Conservation (phyloP, 2,888 invertebrate genomes). For the Cheilosia vulpina region DNA sequence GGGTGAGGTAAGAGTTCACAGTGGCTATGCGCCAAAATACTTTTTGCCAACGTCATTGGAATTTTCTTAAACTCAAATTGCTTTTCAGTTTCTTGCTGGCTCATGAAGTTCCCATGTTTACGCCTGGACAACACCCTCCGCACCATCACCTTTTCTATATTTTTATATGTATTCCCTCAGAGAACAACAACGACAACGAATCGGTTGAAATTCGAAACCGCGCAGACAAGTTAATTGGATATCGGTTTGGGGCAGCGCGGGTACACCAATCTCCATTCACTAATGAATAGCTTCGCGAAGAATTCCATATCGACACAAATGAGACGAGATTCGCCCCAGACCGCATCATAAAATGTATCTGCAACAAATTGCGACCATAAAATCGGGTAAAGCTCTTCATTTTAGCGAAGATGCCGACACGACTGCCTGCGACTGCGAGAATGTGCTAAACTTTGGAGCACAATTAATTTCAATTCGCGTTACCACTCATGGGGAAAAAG, state of each 20-base stretch:
- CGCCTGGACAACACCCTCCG: constrained; percentile 25
- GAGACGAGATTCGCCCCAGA: constrained; percentile 41
- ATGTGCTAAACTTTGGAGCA: constrained; percentile 36
- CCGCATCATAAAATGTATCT: constrained; percentile 56
- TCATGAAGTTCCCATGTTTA: constrained; percentile 67
- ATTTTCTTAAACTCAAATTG: constrained; percentile 14
- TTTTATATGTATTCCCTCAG: constrained; percentile 18
- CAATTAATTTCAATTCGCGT: constrained; percentile 63
- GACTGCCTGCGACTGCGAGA: background rate
- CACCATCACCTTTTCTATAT: constrained; percentile 15
- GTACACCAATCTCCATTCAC: background rate
- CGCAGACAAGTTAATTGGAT: constrained; percentile 71
- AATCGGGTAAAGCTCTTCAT: constrained; percentile 62
- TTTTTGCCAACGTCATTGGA: constrained; percentile 40
- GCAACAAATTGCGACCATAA: constrained; percentile 68
- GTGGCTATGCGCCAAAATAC: constrained; percentile 54
- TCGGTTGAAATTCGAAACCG: constrained; percentile 58
- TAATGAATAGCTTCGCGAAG: constrained; percentile 49
- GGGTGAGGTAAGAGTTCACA: constrained; percentile 24
- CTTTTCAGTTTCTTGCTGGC: constrained; percentile 45
- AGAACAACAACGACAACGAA: constrained; percentile 8
- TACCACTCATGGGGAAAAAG: constrained; percentile 26
- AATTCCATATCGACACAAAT: constrained; percentile 58
- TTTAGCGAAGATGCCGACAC: background rate
- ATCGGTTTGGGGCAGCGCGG: constrained; percentile 13